A percentile compares a stretch with the other conserved stretches of the same genome.
These are phyloP conservation scores for Tiliqua scincoides DNA, from an alignment of 2,113 vertebrate species.

Conservation along the genomic window DNA sequence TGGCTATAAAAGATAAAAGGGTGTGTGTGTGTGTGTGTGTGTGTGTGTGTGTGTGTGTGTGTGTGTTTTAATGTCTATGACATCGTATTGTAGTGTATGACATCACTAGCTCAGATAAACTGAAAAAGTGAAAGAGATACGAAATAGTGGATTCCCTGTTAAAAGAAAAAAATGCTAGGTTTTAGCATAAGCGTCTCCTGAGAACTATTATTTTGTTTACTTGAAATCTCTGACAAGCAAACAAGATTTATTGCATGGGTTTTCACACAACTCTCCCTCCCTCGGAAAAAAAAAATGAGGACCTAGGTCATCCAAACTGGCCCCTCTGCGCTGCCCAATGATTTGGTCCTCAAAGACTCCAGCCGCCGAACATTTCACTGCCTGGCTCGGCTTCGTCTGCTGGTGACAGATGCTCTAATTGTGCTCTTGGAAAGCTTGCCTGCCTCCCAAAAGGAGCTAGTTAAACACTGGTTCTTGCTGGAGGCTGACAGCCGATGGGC, in stretches of 20 bases:
- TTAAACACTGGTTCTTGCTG: conserved; percentile 55
- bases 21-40: neutral
- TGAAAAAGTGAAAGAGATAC: neutral
- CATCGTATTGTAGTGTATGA: too few species aligned
- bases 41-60: too few species aligned
- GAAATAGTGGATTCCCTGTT: neutral
- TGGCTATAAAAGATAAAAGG: neutral
- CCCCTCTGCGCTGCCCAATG: neutral
- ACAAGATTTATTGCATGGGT: neutral
- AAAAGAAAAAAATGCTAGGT: neutral
- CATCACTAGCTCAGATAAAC: neutral
- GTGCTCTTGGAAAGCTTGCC: conserved; percentile 43
- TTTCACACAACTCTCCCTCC: neutral
- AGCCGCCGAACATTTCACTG: conserved; percentile 40
- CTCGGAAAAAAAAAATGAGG: rapidly evolving
- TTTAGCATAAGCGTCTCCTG: neutral
- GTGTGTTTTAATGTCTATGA: neutral
- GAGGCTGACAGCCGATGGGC: conserved; percentile 84
- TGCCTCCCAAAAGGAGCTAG: conserved; percentile 47
- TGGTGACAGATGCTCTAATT: conserved; percentile 44
- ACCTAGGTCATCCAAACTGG: neutral
- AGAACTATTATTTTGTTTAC: neutral
- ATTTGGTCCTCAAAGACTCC: neutral
- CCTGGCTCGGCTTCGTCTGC: conserved; percentile 34
- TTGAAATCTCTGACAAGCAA: neutral